These are phyloP conservation scores for Aporophyla nigra DNA, from an alignment of 2,888 invertebrate species.

Conservation along the genomic window DNA sequence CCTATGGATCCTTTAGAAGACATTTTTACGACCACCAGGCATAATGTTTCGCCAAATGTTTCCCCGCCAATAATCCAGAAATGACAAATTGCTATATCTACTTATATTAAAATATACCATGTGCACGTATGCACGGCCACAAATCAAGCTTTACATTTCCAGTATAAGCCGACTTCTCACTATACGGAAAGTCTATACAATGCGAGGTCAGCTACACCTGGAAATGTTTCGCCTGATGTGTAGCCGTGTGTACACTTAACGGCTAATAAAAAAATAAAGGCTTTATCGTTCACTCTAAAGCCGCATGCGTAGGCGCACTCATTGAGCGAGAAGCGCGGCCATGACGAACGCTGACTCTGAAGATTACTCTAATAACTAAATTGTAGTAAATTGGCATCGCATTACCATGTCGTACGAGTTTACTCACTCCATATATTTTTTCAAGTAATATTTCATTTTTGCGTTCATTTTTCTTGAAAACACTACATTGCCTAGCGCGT, in stretches of 20 bases:
- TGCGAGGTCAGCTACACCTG: too few species aligned
- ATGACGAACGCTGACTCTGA: conserved; percentile 17
- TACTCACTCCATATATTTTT: neutral
- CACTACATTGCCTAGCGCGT: too few species aligned
- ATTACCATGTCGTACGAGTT: conserved; percentile 12
- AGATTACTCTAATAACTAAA: conserved; percentile 13
- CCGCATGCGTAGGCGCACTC: conserved; percentile 22
- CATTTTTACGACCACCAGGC: too few species aligned
- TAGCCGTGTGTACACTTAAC: too few species aligned
- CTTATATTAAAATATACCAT: neutral
- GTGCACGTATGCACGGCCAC: too few species aligned
- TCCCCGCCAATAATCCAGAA: neutral
- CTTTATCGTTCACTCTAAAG: neutral
- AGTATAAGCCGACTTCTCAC: too few species aligned
- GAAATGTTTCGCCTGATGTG: too few species aligned
- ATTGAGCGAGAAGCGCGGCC: conserved; percentile 8
- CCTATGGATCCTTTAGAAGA: neutral
- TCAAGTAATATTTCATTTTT: too few species aligned
- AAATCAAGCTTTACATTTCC: too few species aligned
- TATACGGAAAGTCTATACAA: too few species aligned
- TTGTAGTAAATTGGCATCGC: conserved; percentile 5
- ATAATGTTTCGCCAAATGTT: neutral
- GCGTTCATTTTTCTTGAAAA: too few species aligned
- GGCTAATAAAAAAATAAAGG: too few species aligned
- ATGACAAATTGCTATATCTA: neutral